Conservation (phyloP, 1,140 invertebrate genomes). For the Copidosoma floridanum region DNA sequence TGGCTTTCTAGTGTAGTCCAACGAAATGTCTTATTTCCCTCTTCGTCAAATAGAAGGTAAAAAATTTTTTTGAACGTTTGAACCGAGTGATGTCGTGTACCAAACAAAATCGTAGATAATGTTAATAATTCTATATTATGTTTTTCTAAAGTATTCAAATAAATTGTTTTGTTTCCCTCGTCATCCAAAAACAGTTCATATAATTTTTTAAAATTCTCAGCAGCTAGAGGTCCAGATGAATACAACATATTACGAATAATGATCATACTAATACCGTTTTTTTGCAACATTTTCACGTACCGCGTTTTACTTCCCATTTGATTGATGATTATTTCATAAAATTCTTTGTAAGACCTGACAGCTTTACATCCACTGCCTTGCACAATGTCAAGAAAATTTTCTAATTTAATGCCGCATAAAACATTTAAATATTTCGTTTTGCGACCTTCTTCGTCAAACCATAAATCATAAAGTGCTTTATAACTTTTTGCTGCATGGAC, state of each 20-base stretch:
- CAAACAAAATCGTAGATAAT: too few species aligned
- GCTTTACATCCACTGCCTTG: constrained; percentile 22
- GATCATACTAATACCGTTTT: neutral
- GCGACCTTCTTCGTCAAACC: constrained; percentile 32
- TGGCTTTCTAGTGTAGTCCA: constrained; percentile 13
- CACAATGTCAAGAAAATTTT: constrained; percentile 21
- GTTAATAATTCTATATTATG: too few species aligned
- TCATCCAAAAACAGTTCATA: constrained; percentile 16
- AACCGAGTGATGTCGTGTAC: too few species aligned
- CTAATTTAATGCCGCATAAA: too few species aligned
- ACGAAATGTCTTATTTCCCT: constrained; percentile 32
- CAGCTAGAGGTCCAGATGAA: constrained; percentile 27
- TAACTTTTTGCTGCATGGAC: constrained; percentile 8
- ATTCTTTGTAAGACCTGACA: constrained; percentile 25
- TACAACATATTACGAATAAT: neutral
- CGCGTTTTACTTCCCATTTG: neutral
- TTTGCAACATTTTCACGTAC: neutral
- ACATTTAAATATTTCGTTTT: constrained; percentile 6
- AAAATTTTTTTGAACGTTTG: too few species aligned
- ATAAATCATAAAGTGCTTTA: constrained; percentile 25
- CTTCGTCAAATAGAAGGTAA: constrained; percentile 28
- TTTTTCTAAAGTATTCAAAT: too few species aligned
- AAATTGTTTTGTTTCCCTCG: too few species aligned
- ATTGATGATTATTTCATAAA: constrained; percentile 27
- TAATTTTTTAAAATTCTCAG: constrained; percentile 16